Conservation (phyloP, 2,797 vertebrate genomes). For the Acipenser oxyrinchus region DNA sequence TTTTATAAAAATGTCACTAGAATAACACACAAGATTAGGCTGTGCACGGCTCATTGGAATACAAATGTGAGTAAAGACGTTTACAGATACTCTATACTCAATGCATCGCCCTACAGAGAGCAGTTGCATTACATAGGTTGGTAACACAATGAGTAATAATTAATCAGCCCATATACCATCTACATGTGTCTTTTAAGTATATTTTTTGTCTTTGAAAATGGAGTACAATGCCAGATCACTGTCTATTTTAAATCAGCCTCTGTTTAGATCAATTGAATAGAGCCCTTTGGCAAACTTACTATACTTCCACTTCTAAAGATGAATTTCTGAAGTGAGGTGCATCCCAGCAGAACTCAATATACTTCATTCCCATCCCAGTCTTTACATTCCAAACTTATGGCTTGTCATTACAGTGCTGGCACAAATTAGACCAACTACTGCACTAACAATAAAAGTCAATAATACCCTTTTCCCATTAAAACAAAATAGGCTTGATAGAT, state of each 20-base stretch:
- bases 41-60: conserved; percentile 7
- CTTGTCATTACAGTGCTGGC: not conserved
- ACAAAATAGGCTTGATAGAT: conserved; percentile 21
- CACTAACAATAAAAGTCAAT: not conserved
- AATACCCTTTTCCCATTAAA: conserved; percentile 13
- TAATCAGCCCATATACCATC: too few species aligned
- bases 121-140: too few species aligned
- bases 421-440: not conserved
- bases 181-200: too few species aligned
- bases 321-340: too few species aligned
- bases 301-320: too few species aligned
- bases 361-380: not conserved
- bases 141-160: too few species aligned
- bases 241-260: too few species aligned
- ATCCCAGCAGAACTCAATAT: not conserved
- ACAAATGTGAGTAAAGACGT: not conserved
- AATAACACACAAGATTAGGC: not conserved
- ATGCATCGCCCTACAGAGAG: not conserved
- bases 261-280: too few species aligned
- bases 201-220: too few species aligned
- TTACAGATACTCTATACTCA: not conserved
- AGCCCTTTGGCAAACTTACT: too few species aligned
- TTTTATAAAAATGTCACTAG: not conserved
- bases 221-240: too few species aligned
- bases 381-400: not conserved